These are phyloP conservation scores for Linnaemya vulpina DNA, from an alignment of 2,888 invertebrate genomes.

Conservation along the genomic window DNA sequence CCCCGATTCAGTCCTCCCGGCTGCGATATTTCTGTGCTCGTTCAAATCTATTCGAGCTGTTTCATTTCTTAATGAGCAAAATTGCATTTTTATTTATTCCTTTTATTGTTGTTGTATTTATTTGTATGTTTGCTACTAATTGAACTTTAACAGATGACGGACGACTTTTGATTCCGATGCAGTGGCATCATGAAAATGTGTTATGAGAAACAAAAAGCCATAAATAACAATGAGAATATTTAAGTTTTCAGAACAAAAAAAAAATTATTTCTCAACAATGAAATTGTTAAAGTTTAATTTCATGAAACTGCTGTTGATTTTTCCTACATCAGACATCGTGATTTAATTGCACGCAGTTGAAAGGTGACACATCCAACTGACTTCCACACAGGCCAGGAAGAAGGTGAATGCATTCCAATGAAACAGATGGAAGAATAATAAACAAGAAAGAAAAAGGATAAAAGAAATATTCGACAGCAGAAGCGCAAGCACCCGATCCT, in stretches of 20 bases:
- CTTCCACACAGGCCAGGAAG: background rate
- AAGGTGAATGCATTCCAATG: too few relatives aligned
- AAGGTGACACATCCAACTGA: conserved; percentile 57
- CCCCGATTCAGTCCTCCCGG: background rate
- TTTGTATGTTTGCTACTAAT: conserved; percentile 58
- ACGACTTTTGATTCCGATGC: conserved; percentile 75
- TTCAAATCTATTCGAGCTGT: background rate
- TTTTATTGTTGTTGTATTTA: conserved; percentile 46
- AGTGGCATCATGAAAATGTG: conserved; percentile 11
- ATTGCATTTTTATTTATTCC: background rate
- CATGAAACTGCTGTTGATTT: conserved; percentile 11
- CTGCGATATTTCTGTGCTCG: background rate
- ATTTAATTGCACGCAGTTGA: conserved; percentile 52
- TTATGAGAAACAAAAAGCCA: conserved; percentile 51
- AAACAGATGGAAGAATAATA: too few relatives aligned
- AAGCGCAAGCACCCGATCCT: too few relatives aligned
- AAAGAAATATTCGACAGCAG: too few relatives aligned
- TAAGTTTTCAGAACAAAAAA: background rate
- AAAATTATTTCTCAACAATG: conserved; percentile 43
- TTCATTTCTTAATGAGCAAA: background rate
- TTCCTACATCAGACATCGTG: conserved; percentile 26
- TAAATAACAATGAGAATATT: conserved; percentile 14
- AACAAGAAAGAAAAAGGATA: too few relatives aligned
- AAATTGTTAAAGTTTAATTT: conserved; percentile 45
- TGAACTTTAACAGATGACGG: conserved; percentile 74